phyloP scores from a whole-genome alignment of 2,797 vertebrate species.

The Brachyalestes nurse region DNA sequence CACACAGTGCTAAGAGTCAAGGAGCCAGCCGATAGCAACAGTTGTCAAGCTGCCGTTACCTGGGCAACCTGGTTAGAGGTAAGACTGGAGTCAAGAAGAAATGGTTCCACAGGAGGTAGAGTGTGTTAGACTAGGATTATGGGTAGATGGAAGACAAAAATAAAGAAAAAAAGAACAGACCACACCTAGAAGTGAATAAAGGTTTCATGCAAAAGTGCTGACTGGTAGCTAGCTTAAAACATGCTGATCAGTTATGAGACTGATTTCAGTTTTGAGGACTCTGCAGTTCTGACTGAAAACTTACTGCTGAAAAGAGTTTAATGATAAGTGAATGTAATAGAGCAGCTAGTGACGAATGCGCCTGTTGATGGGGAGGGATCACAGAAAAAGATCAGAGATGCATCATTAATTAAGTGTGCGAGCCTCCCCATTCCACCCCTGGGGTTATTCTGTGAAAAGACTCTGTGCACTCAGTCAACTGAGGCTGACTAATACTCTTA shows the following conservation, averaged over 20 bases:
- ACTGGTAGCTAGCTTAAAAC: not conserved
- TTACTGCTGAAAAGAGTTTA: not conserved
- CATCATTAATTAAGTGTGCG: conserved; percentile 60
- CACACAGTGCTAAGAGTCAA: conserved; percentile 63
- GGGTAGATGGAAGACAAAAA: conserved; percentile 32
- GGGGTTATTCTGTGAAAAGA: conserved; percentile 52
- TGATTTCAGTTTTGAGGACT: not conserved
- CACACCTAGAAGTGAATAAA: conserved; percentile 14
- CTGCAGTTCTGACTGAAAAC: not conserved
- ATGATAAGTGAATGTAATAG: not conserved
- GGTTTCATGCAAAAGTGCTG: not conserved
- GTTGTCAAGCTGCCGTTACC: conserved; percentile 81
- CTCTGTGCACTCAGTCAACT: conserved; percentile 51
- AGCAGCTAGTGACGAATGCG: conserved; percentile 18
- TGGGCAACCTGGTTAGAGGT: conserved; percentile 79
- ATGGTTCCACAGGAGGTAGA: conserved; percentile 58
- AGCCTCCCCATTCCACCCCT: conserved; percentile 57
- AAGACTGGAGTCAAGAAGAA: conserved; percentile 73
- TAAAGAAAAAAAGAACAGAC: conserved; percentile 28
- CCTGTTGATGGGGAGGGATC: conserved; percentile 33
- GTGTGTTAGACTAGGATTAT: conserved; percentile 42
- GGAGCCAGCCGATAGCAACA: conserved; percentile 76
- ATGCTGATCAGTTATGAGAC: not conserved
- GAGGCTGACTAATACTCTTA: conserved; percentile 50
- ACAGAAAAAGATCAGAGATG: conserved; percentile 31